These are phyloP conservation scores for Ia io DNA, from an alignment of 2,113 vertebrate species.

Conservation along the genomic window DNA sequence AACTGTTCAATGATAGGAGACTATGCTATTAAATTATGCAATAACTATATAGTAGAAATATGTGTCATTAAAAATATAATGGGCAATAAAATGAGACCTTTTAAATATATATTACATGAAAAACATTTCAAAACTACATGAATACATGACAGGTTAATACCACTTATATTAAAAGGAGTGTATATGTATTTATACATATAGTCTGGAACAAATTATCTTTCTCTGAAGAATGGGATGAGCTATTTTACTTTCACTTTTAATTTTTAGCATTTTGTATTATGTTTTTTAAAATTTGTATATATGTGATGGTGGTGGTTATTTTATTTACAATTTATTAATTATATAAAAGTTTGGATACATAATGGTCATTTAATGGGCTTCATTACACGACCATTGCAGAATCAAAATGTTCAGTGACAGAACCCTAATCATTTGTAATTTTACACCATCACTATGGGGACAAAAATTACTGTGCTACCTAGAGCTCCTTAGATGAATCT, in stretches of 20 bases:
- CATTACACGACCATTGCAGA: neutral
- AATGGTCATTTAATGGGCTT: neutral
- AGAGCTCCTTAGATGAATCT: neutral
- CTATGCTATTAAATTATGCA: neutral
- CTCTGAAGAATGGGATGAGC: neutral
- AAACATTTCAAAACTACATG: neutral
- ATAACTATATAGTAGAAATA: neutral
- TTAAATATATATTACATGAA: neutral
- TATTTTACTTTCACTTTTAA: neutral
- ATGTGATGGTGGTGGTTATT: neutral
- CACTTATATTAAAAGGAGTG: neutral
- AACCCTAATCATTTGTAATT: neutral
- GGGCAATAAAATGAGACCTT: neutral
- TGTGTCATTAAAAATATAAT: neutral
- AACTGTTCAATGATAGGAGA: neutral
- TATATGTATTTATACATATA: neutral
- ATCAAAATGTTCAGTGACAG: neutral
- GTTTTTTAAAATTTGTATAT: neutral
- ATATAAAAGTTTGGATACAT: neutral
- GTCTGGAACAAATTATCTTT: neutral
- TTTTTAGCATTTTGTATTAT: neutral
- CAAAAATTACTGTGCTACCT: neutral
- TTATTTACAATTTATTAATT: neutral
- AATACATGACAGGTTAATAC: neutral
- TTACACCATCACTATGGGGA: neutral